Evolutionary conservation across 2,888 invertebrate genomes (phyloP).

Genomic region (Drosophila koepferae): DNA sequence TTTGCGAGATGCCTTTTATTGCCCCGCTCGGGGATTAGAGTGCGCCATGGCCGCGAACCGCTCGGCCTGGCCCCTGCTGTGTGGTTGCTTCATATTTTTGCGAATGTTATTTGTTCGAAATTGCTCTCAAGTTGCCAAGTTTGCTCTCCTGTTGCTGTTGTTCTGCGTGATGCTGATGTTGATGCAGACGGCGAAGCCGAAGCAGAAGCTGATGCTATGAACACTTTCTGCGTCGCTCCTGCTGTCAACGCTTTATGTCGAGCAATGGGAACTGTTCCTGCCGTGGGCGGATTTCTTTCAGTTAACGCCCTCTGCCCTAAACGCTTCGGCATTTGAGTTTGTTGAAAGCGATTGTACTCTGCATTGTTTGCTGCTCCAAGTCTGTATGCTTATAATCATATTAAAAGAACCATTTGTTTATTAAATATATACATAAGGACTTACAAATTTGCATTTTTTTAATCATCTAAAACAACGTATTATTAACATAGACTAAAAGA

Average conservation of each 20-base stretch:
- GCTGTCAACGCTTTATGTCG: constrained; percentile 53
- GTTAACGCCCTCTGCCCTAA: constrained; percentile 11
- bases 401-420: background rate
- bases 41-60: constrained; percentile 24
- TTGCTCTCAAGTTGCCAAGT: constrained; percentile 69
- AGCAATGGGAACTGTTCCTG: constrained; percentile 25
- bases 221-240: constrained; percentile 31
- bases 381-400: background rate
- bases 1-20: constrained; percentile 74
- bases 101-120: constrained; percentile 65
- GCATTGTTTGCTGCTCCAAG: constrained; percentile 1
- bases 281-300: constrained; percentile 19
- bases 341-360: background rate
- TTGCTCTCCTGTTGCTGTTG: constrained; percentile 38
- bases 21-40: constrained; percentile 66
- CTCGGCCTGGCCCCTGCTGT: constrained; percentile 17
- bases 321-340: constrained; percentile 4
- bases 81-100: constrained; percentile 55
- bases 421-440: background rate
- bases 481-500: background rate
- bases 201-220: constrained; percentile 16
- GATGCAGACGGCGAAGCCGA: constrained; percentile 7
- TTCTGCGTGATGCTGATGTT: constrained; percentile 13
- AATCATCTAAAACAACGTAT: background rate
- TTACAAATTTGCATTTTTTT: background rate